Base-by-base conservation (phyloP, 1,140 invertebrate species). In the Lasioglossum baleicum region DNA sequence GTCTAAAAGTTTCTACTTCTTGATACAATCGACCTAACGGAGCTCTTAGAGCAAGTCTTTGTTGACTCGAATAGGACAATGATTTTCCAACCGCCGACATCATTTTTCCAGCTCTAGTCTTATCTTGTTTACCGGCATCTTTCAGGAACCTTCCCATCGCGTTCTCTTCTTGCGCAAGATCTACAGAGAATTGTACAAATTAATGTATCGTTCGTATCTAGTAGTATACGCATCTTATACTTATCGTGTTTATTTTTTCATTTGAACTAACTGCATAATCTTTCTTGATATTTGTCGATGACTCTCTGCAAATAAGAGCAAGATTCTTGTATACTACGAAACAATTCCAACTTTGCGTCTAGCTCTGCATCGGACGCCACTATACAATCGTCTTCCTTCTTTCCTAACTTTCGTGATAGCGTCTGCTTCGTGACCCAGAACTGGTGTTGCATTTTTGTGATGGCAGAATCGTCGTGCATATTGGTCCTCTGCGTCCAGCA, bases 371-470 rank as follows among this genome's bases (percentile, higher is more conserved):
- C 99, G 0, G 98, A 99, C 26, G 99, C 96, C 20, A 99, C 96
- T 86, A 99, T 96, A 94, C 97, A 98, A 81, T 99, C 98, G 92
- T 99, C 99, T 94, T 99, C 98, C 94, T 99, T 99, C 89, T 98
- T 98, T 8, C 98, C 98, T 22, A 99, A 94, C 94, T 99, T 99
- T 87, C 97, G 95, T 72, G 98, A 96, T 42, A 99, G 96, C 66
- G 97, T 96, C 93, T 99, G 98, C 91, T 99, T 99, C 6, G 99
- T 99, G 48, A 99, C 97, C 98, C 98, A 99, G 93, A 98, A 99
- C 82, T 99, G 98, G 91, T 99, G 97, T 91, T 99, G 98, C 95
- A 99, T 97, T 91, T 97, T 97, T 35, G 94, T 94, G 2, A 97
- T 92, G 11, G 86, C 53, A n/a, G 90, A 90, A 69, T 90, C 89